Conservation (phyloP, 2,888 invertebrate genomes). For the Orchesellides sinensis region DNA sequence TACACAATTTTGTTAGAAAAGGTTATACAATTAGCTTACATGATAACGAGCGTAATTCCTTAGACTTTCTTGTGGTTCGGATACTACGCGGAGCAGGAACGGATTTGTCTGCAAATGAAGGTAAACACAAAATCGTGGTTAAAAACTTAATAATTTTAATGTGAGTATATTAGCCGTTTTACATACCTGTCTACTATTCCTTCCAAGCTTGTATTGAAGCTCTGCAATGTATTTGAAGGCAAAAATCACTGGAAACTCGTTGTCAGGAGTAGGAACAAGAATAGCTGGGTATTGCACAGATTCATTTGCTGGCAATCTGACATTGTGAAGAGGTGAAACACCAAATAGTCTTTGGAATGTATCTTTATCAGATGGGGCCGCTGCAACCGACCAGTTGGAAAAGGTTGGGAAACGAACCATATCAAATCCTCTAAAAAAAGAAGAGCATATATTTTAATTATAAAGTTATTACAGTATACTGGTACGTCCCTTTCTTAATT, state of each 20-base stretch:
- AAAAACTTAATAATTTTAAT: not conserved
- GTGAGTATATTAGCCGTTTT: not conserved
- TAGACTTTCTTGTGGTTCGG: conserved; percentile 52
- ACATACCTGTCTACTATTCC: conserved; percentile 79
- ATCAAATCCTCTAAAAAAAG: conserved; percentile 63
- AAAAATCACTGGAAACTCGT: conserved; percentile 94
- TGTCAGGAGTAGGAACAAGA: conserved; percentile 62
- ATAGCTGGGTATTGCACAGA: conserved; percentile 64
- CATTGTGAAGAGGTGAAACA: conserved; percentile 68
- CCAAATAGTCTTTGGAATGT: conserved; percentile 57
- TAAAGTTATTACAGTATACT: not conserved
- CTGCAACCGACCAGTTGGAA: conserved; percentile 62
- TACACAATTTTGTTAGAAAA: no score
- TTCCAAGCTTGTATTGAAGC: conserved; percentile 87
- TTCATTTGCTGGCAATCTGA: conserved; percentile 56
- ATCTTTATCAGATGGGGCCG: conserved; percentile 51
- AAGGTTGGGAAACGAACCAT: conserved; percentile 69
- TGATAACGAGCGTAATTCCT: conserved; percentile 64
- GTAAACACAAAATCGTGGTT: not conserved
- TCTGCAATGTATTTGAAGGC: conserved; percentile 96
- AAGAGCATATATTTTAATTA: not conserved
- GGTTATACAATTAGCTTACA: conserved; percentile 42
- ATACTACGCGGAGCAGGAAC: conserved; percentile 60
- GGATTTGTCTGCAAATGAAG: conserved; percentile 55
- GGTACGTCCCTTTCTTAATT: no score